Conservation (phyloP, 1,140 invertebrate genomes). For the Drosophila carrolli region DNA sequence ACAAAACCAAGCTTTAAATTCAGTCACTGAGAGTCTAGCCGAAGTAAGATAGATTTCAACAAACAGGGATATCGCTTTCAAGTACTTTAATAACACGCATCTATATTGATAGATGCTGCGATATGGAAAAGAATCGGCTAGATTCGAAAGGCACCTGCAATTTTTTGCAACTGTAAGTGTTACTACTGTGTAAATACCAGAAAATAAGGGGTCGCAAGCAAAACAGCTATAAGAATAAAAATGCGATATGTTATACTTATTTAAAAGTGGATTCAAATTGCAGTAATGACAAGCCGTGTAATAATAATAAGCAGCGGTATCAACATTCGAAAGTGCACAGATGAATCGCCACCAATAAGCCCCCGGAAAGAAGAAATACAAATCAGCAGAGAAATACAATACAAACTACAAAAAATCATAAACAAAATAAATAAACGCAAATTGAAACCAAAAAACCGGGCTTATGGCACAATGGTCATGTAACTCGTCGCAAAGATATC, state of each 20-base stretch:
- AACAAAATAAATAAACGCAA: not conserved
- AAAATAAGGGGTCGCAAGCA: not conserved
- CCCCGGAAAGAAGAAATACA: not conserved
- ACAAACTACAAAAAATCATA: not conserved
- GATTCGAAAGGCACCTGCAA: not conserved
- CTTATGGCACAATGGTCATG: conserved; percentile 4
- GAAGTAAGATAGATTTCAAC: too few species aligned
- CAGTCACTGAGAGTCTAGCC: too few species aligned
- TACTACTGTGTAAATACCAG: conserved; percentile 2
- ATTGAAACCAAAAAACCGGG: not conserved
- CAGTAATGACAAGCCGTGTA: conserved; percentile 11
- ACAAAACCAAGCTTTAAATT: not conserved
- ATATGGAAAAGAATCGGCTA: not conserved
- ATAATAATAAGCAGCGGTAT: not conserved
- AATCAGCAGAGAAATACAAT: not conserved
- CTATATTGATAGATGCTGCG: too few species aligned
- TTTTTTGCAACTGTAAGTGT: not conserved
- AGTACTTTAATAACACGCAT: too few species aligned
- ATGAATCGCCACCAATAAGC: not conserved
- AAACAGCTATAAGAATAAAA: not conserved
- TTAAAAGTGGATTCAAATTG: conserved; percentile 1
- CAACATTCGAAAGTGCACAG: conserved; percentile 6
- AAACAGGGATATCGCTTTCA: too few species aligned
- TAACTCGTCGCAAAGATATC: not conserved
- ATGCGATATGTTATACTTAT: conserved; percentile 1